These are phyloP conservation scores for Cryptocephalus moraei DNA, from an alignment of 2,888 invertebrate genomes.

Conservation along the genomic window DNA sequence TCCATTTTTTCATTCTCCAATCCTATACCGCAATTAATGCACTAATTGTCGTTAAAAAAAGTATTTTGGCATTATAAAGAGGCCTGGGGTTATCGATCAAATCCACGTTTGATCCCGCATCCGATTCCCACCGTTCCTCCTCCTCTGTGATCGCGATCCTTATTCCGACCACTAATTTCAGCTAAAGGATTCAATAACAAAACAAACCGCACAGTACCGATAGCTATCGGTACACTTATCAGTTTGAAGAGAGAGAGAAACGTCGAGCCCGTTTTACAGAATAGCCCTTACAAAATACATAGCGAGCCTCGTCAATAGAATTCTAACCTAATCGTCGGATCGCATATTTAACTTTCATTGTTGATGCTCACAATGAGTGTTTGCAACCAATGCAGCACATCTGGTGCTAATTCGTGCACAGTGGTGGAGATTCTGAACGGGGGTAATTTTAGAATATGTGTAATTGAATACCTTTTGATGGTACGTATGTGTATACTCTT, in stretches of 20 bases:
- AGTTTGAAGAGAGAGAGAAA: neutral
- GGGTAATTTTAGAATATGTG: too few relatives aligned
- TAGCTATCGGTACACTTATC: slow-evolving; percentile 25
- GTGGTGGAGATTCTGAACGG: too few relatives aligned
- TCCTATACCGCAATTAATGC: too few relatives aligned
- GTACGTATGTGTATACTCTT: too few relatives aligned
- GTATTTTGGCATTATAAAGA: too few relatives aligned
- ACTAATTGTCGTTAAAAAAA: too few relatives aligned
- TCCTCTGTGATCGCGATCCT: too few relatives aligned
- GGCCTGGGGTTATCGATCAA: too few relatives aligned
- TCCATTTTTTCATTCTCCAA: too few relatives aligned
- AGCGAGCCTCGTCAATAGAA: slow-evolving; percentile 32
- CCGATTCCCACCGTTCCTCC: too few relatives aligned
- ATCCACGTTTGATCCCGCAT: too few relatives aligned
- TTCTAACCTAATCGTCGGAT: slow-evolving; percentile 37
- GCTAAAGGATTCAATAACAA: slow-evolving; percentile 32
- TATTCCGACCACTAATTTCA: slow-evolving; percentile 23
- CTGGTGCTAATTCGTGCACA: slow-evolving; percentile 20
- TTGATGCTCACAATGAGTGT: slow-evolving; percentile 34
- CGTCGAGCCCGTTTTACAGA: slow-evolving; percentile 8
- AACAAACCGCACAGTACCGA: slow-evolving; percentile 26
- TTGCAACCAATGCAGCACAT: slow-evolving; percentile 36
- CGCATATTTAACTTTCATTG: slow-evolving; percentile 39
- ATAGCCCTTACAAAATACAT: slow-evolving; percentile 36
- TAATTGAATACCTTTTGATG: too few relatives aligned